These are phyloP conservation scores for Oncorhynchus mykiss DNA, from an alignment of 2,113 vertebrate species.

Conservation along the genomic window DNA sequence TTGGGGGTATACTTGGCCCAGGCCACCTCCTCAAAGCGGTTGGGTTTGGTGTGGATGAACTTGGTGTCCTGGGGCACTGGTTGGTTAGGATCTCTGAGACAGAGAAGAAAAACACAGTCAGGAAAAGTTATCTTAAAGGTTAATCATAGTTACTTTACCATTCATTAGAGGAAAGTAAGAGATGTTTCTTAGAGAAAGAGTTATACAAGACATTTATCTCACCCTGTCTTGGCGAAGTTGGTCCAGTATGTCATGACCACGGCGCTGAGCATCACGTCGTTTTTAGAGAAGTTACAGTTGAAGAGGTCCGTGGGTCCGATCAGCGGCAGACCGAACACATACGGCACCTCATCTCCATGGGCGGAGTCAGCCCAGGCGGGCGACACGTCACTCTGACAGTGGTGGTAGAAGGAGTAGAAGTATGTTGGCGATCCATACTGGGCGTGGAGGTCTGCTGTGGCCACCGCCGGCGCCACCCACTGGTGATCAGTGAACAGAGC, in stretches of 20 bases:
- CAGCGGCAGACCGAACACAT: conserved; percentile 96
- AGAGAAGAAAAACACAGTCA: conserved; percentile 14
- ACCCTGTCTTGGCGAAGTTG: conserved; percentile 98
- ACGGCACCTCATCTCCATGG: conserved; percentile 95
- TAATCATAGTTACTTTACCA: too few relatives aligned
- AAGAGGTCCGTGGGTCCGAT: conserved; percentile 92
- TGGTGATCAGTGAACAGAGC: conserved; percentile 97
- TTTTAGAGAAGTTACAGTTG: conserved; percentile 97
- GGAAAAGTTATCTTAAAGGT: too few relatives aligned
- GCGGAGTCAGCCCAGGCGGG: conserved; percentile 95
- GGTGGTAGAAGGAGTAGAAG: conserved; percentile 98
- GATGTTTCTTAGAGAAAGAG: too few relatives aligned
- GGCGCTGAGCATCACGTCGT: conserved; percentile 96
- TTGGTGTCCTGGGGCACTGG: conserved; percentile 97
- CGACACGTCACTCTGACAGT: conserved; percentile 94
- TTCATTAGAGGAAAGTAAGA: too few relatives aligned
- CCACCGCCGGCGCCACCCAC: conserved; percentile 96
- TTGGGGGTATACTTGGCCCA: conserved; percentile 98
- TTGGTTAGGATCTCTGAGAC: conserved; percentile 89
- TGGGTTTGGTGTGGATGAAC: conserved; percentile 97
- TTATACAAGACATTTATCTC: conserved; percentile 47
- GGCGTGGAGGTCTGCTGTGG: conserved; percentile 93
- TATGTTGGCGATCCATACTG: conserved; percentile 97
- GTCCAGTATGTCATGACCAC: conserved; percentile 99
- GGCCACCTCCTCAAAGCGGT: conserved; percentile 96